A percentile compares a stretch with the other conserved stretches of the same genome.
Evolutionary conservation across 1,140 invertebrate species (phyloP).

Genomic region (Drosophila teissieri): DNA sequence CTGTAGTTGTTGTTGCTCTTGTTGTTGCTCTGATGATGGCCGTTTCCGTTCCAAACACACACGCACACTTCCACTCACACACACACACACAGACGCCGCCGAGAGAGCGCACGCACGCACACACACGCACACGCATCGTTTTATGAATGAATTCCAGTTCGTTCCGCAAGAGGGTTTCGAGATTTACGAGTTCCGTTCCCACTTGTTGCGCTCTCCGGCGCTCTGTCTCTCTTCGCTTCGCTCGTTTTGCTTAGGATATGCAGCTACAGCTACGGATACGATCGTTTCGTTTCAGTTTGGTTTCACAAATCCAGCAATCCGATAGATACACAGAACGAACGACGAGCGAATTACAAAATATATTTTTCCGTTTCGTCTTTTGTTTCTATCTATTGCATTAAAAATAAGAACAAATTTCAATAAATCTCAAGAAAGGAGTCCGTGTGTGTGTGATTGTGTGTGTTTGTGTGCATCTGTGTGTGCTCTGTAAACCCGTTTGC

Average conservation of each 20-base stretch:
- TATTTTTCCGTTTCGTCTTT: slow-evolving; percentile 61
- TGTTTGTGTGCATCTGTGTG: slow-evolving; percentile 7
- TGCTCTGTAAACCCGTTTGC: slow-evolving; percentile 24
- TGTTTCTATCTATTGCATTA: slow-evolving; percentile 18
- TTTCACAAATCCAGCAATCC: slow-evolving; percentile 81
- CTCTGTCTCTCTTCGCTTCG: slow-evolving; percentile 28
- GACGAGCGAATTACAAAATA: slow-evolving; percentile 53
- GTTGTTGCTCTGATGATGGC: slow-evolving; percentile 77
- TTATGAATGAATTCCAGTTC: slow-evolving; percentile 79
- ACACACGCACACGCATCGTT: slow-evolving; percentile 34
- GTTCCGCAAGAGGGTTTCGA: slow-evolving; percentile 52
- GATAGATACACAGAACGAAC: slow-evolving; percentile 81
- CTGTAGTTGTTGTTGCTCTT: slow-evolving; percentile 58
- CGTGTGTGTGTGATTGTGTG: slow-evolving; percentile 4
- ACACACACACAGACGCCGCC: slow-evolving; percentile 3
- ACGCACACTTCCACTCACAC: slow-evolving; percentile 14
- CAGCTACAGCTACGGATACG: slow-evolving; percentile 57
- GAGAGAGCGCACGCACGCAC: slow-evolving; percentile 17
- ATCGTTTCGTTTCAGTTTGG: slow-evolving; percentile 84
- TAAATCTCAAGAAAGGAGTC: slow-evolving; percentile 42
- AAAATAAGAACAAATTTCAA: slow-evolving; percentile 57
- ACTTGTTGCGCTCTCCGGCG: slow-evolving; percentile 66
- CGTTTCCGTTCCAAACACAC: slow-evolving; percentile 79
- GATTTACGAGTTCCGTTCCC: slow-evolving; percentile 67
- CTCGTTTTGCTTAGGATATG: slow-evolving; percentile 74